phyloP scores from a whole-genome alignment of 35 echinoderm and acorn worm species.

The Holothuria glaberrima region DNA sequence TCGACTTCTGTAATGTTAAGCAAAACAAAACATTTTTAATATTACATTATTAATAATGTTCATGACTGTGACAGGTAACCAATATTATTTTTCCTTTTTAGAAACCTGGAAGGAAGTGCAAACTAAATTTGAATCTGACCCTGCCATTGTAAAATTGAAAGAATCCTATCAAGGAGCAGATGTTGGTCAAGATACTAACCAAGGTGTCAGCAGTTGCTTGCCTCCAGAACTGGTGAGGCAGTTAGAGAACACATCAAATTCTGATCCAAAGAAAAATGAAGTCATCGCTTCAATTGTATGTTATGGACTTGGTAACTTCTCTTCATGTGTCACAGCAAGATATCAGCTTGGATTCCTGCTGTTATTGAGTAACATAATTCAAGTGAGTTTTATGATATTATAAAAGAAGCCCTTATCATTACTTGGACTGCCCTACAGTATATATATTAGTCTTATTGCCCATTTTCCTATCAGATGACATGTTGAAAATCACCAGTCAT shows the following conservation, averaged over 20 bases:
- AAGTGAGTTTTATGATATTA: conserved; percentile 48
- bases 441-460: no score
- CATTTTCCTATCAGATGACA: no score
- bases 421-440: no score
- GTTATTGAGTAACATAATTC: conserved; percentile 65
- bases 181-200: no score
- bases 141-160: neutral
- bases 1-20: neutral
- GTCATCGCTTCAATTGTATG: conserved; percentile 67
- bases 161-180: neutral
- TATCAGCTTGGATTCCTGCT: conserved; percentile 86
- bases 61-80: neutral
- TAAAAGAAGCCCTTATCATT: neutral
- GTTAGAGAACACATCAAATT: neutral
- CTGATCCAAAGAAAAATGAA: neutral
- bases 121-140: conserved; percentile 12
- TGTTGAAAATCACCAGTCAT: no score
- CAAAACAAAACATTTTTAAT: no score
- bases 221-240: conserved; percentile 17
- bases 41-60: neutral
- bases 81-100: neutral
- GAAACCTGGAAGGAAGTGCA: conserved; percentile 56
- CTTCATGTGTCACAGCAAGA: conserved; percentile 73
- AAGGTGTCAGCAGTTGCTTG: neutral
- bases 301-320: conserved; percentile 95